These are phyloP conservation scores for Aleadryas rufinucha DNA, from an alignment of 2,113 vertebrate genomes.

Conservation along the genomic window DNA sequence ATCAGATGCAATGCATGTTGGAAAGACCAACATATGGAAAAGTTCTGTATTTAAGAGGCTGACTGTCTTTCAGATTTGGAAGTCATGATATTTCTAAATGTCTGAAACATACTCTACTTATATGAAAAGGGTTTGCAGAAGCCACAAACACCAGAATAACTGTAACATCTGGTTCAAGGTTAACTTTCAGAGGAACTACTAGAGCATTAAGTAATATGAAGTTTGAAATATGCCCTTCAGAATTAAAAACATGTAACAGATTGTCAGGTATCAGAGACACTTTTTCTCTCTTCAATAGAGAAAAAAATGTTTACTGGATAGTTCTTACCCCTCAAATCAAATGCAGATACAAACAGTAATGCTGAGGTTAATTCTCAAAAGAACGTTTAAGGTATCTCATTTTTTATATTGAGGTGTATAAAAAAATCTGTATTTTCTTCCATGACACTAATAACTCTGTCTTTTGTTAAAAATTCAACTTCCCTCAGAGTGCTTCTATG, in stretches of 20 bases:
- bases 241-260: background rate
- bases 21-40: background rate
- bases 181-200: background rate
- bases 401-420: background rate
- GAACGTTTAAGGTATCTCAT: background rate
- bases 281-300: background rate
- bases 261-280: background rate
- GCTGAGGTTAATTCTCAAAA: background rate
- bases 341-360: background rate
- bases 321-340: background rate
- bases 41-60: background rate
- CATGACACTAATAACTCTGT: background rate
- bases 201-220: background rate
- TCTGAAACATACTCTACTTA: background rate
- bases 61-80: background rate
- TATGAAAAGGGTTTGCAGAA: background rate
- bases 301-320: background rate
- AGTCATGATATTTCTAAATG: background rate
- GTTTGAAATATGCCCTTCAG: background rate
- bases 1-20: background rate
- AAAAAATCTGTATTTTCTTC: background rate
- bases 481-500: background rate
- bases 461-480: background rate
- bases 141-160: background rate
- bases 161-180: rapidly evolving